Percentiles rank a stretch among this genome's conserved stretches.
Evolutionary conservation across 2,113 vertebrate genomes (phyloP).

Genomic region (Pipra filicauda): DNA sequence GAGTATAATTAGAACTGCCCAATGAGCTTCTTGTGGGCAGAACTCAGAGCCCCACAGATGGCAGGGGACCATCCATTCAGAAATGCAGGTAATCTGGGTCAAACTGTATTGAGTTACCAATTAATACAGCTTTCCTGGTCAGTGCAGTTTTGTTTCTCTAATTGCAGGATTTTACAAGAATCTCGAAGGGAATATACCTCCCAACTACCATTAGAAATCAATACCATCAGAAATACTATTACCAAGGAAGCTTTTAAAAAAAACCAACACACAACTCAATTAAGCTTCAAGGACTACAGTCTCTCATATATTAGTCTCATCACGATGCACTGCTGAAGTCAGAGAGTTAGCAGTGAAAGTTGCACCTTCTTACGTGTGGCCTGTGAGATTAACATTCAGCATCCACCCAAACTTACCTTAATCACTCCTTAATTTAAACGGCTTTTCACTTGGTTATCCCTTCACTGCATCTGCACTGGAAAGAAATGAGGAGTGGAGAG

Average conservation of each 20-base stretch:
- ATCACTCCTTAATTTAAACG: background rate
- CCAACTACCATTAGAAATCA: constrained; percentile 5
- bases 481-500: background rate
- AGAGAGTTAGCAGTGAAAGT: background rate
- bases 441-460: background rate
- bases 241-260: background rate
- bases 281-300: background rate
- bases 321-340: background rate
- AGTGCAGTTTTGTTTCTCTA: background rate
- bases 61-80: background rate
- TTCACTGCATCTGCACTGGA: background rate
- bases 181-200: background rate
- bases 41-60: background rate
- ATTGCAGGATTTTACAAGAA: background rate
- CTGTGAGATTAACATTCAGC: background rate
- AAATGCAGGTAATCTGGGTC: background rate
- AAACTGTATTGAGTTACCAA: background rate
- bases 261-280: background rate
- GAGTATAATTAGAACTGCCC: background rate
- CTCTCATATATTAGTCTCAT: background rate
- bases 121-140: constrained; percentile 4
- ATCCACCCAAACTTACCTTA: background rate
- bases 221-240: background rate
- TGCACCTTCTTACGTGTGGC: background rate
- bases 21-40: background rate